Evolutionary conservation across 2,797 vertebrate genomes (phyloP), one percentile per base, ranked within the genome.

Genomic region (Caiman crocodilus): DNA sequence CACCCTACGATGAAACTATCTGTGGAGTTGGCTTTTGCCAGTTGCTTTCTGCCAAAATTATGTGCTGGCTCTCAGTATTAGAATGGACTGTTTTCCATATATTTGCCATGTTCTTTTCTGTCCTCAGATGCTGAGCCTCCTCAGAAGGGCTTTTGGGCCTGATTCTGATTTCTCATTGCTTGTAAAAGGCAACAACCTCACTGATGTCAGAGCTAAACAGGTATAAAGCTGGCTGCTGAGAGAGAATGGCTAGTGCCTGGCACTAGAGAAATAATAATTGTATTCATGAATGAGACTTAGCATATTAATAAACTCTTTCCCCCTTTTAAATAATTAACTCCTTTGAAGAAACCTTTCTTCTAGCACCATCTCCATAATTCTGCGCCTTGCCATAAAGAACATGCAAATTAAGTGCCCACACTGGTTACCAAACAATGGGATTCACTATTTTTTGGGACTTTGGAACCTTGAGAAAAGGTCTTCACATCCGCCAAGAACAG

Each of bases 251-350:
- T 0, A 85, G 9, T 50, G 42, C 42, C 42, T 50, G 42, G 42
- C 42, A 50, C 42, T 50, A 50, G 42, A 50, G 42, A 50, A 50
- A 50, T 50, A 50, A 50, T 82, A 95, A 89, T 91, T 85, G 61
- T 71, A 95, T 96, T 96, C 95, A 96, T 96, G 96, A 96, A 86
- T 95, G 86, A 81, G 50, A 93, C 95, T 95, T 96, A 96, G 76
- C 94, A 96, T 95, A 89, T 55, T 69, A 76, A 71, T 78, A 50
- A 20, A 25, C 50, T 82, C 16, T 89, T 78, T 77, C 0, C 42
- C 76, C 67, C 6, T 42, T 94, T 90, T 92, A 91, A 0, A 32
- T 89, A 18, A 55, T 88, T 26, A 65, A 76, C 65, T 82, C 14
- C 94, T 95, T 96, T 96, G 94, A 96, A 96, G 94, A 88, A 94